These are phyloP conservation scores for Dendrocincla tyrannina DNA, from an alignment of 2,797 vertebrate species.

Conservation along the genomic window DNA sequence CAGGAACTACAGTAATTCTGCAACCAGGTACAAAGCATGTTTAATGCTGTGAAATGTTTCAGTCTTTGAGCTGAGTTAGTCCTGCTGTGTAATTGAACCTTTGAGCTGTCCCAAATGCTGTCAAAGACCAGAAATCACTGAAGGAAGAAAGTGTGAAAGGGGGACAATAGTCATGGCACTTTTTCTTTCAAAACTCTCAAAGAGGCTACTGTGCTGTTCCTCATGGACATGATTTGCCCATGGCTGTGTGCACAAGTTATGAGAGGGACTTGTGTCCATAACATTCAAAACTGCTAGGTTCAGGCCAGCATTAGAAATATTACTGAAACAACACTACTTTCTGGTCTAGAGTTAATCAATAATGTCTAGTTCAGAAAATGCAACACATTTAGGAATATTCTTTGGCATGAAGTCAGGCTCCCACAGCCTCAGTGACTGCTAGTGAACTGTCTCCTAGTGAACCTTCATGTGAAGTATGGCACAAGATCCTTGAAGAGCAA, in stretches of 20 bases:
- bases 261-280: background rate
- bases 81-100: background rate
- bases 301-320: background rate
- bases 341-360: background rate
- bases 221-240: background rate
- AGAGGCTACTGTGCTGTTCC: accelerated
- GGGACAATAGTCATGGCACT: background rate
- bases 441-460: background rate
- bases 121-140: background rate
- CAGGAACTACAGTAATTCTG: background rate
- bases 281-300: background rate
- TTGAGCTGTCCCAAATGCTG: background rate
- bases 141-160: background rate
- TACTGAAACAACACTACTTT: background rate
- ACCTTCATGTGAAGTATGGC: background rate
- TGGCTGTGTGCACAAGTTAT: background rate
- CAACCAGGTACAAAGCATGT: background rate
- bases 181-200: background rate
- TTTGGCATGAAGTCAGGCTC: background rate
- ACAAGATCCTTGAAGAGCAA: background rate
- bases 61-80: background rate
- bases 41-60: background rate
- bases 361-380: background rate
- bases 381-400: background rate
- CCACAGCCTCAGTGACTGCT: background rate